Evolutionary conservation across 2,888 invertebrate genomes (phyloP).

Genomic region (Caenorhabditis drosophilae): DNA sequence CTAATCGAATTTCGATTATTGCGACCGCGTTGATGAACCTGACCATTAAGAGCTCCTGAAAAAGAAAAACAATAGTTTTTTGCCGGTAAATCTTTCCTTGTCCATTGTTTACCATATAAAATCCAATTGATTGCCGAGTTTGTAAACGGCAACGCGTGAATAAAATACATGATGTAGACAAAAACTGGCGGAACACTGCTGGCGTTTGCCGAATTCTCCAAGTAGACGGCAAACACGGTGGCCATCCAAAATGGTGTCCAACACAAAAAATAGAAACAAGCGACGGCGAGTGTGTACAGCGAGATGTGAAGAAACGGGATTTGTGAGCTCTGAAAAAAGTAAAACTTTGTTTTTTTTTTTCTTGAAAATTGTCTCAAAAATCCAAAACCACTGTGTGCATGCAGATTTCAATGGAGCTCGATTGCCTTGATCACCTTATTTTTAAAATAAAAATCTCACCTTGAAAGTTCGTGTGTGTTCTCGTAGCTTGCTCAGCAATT

Average conservation of each 20-base stretch:
- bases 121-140: constrained; percentile 68
- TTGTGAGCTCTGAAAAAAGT: constrained; percentile 57
- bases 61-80: not conserved
- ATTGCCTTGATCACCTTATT: too few species aligned
- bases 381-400: too few species aligned
- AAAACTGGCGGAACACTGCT: constrained; percentile 58
- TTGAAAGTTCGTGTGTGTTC: constrained; percentile 66
- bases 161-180: constrained; percentile 68
- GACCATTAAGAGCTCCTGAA: constrained; percentile 64
- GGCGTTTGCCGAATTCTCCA: constrained; percentile 55
- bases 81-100: not conserved
- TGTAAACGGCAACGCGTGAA: constrained; percentile 67
- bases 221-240: constrained; percentile 65
- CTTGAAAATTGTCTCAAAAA: not conserved
- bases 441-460: constrained; percentile 25
- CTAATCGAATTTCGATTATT: constrained; percentile 35
- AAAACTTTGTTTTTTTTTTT: not conserved
- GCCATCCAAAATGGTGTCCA: constrained; percentile 68
- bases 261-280: constrained; percentile 66
- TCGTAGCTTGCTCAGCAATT: constrained; percentile 55
- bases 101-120: constrained; percentile 53
- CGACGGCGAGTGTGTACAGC: constrained; percentile 65
- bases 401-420: too few species aligned
- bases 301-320: constrained; percentile 67
- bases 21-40: constrained; percentile 60